These are phyloP conservation scores for Doris montereyensis DNA, from an alignment of 2,888 invertebrate genomes.

Conservation along the genomic window DNA sequence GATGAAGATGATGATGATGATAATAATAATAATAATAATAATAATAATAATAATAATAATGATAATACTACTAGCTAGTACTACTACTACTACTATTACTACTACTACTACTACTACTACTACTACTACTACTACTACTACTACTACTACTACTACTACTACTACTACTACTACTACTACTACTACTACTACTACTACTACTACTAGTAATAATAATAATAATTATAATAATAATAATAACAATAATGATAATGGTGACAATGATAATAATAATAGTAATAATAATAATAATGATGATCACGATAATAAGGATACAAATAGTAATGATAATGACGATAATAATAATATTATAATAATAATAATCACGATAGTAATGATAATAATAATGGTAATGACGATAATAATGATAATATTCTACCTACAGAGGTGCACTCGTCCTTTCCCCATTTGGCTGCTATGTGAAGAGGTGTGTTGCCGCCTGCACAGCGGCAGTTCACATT, in stretches of 20 bases:
- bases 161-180: too few species aligned
- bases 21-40: not conserved
- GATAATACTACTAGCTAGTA: too few species aligned
- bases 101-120: too few species aligned
- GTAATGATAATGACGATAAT: not conserved
- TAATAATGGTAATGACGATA: not conserved
- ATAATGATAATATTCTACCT: not conserved
- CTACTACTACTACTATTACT: too few species aligned
- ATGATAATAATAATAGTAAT: not conserved
- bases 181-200: too few species aligned
- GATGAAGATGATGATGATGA: not conserved
- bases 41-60: too few species aligned
- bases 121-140: too few species aligned
- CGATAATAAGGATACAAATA: not conserved
- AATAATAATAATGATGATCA: not conserved
- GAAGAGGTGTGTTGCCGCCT: slow-evolving; percentile 55
- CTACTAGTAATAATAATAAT: too few species aligned
- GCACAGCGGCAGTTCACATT: slow-evolving; percentile 38
- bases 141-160: too few species aligned
- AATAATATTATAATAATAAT: not conserved
- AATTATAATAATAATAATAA: too few species aligned
- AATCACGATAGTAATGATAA: not conserved
- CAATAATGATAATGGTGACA: not conserved
- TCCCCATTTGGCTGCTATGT: slow-evolving; percentile 57
- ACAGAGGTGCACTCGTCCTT: slow-evolving; percentile 49